Conservation (phyloP, 92 coral and sea anemone species). For the Bergia puertoricense region DNA sequence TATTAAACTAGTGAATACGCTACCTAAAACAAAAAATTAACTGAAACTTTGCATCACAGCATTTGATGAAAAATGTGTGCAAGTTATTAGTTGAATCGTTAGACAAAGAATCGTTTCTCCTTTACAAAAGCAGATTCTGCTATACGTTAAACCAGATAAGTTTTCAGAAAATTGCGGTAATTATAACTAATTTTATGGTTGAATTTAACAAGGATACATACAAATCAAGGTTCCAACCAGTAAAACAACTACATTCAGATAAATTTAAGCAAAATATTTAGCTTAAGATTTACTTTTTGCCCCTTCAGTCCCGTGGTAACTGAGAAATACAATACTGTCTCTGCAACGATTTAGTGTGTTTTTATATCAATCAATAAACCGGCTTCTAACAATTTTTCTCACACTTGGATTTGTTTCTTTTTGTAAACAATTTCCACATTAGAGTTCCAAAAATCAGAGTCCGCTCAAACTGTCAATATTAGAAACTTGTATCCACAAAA, state of each 20-base stretch:
- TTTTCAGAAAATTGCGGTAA: constrained; percentile 6
- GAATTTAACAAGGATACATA: constrained; percentile 21
- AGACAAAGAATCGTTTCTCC: neutral
- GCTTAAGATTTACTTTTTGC: constrained; percentile 30
- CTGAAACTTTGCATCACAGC: neutral
- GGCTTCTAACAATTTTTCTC: neutral
- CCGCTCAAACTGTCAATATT: constrained; percentile 15
- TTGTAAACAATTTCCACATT: constrained; percentile 10
- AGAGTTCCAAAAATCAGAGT: constrained; percentile 21
- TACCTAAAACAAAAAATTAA: neutral
- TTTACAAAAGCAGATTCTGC: neutral
- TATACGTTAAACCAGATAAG: neutral
- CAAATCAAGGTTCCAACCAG: neutral
- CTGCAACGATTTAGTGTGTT: neutral
- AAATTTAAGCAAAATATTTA: constrained; percentile 51
- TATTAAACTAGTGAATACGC: neutral
- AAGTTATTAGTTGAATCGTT: neutral
- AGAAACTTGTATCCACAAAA: constrained; percentile 21
- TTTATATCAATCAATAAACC: neutral
- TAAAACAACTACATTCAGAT: constrained; percentile 61
- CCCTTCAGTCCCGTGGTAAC: neutral
- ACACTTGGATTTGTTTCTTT: constrained; percentile 2
- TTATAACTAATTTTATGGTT: constrained; percentile 15
- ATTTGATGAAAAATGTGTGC: neutral
- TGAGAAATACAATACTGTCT: constrained; percentile 14